phyloP scores from a whole-genome alignment of 1,140 invertebrate species.

The Cotesia typhae region DNA sequence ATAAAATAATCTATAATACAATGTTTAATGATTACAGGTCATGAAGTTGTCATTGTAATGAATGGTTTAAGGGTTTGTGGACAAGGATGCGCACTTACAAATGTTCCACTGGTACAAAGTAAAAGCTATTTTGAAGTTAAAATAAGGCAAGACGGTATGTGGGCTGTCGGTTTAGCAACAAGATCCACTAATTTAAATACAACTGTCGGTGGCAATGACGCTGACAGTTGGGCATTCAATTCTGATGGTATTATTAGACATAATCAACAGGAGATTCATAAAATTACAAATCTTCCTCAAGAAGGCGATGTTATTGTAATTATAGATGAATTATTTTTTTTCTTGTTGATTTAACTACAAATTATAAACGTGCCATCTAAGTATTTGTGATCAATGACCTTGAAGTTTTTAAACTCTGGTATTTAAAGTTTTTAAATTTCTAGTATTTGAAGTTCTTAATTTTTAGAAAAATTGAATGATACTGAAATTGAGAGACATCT shows the following conservation, averaged over 20 bases:
- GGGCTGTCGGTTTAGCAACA: conserved; percentile 94
- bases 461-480: too few species aligned
- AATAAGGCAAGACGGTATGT: conserved; percentile 93
- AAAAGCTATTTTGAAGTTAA: conserved; percentile 99
- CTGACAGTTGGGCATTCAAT: conserved; percentile 92
- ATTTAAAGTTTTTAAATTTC: too few species aligned
- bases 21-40: conserved; percentile 71
- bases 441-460: too few species aligned
- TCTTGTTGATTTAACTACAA: conserved; percentile 16
- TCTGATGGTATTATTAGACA: conserved; percentile 88
- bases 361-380: background rate
- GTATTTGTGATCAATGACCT: too few species aligned
- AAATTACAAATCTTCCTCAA: conserved; percentile 75
- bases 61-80: conserved; percentile 95
- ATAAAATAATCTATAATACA: conserved; percentile 7
- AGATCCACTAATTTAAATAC: conserved; percentile 86
- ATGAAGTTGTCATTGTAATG: conserved; percentile 98
- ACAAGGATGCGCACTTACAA: conserved; percentile 91
- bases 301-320: conserved; percentile 94
- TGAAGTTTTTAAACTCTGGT: too few species aligned
- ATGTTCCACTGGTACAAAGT: conserved; percentile 93
- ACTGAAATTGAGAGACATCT: too few species aligned
- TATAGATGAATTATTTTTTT: too few species aligned
- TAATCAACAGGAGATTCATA: conserved; percentile 82
- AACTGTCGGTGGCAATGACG: conserved; percentile 82